phyloP scores from a whole-genome alignment of 2,888 invertebrate genomes.

The Nasonia oneida region DNA sequence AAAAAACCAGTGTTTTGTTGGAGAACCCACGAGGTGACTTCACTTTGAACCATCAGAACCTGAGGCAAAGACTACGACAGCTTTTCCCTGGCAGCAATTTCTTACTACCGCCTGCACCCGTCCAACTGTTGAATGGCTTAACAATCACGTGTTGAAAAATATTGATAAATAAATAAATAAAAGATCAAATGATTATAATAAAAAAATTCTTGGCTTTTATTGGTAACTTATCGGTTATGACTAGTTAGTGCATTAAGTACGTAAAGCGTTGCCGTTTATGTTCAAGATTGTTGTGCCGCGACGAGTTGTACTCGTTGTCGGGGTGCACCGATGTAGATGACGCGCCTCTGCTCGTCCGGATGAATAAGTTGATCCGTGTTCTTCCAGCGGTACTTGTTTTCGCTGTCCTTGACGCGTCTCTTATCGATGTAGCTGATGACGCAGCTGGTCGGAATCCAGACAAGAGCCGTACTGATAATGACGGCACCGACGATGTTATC shows the following conservation, averaged over 20 bases:
- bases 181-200: constrained; percentile 20
- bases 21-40: constrained; percentile 84
- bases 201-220: constrained; percentile 17
- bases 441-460: constrained; percentile 97
- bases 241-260: constrained; percentile 2
- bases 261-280: neutral
- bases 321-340: constrained; percentile 82
- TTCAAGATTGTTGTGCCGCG: constrained; percentile 62
- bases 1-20: constrained; percentile 82
- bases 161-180: neutral
- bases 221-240: constrained; percentile 29
- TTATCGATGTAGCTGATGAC: constrained; percentile 92
- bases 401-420: constrained; percentile 85
- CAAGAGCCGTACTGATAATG: constrained; percentile 92
- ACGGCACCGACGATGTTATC: constrained; percentile 97
- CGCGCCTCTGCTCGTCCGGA: constrained; percentile 86
- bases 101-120: constrained; percentile 50
- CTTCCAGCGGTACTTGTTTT: constrained; percentile 87
- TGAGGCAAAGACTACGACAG: constrained; percentile 62
- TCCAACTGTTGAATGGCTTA: constrained; percentile 53
- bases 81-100: constrained; percentile 56
- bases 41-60: constrained; percentile 55
- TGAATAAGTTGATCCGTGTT: constrained; percentile 86
- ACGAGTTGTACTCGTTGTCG: constrained; percentile 62
- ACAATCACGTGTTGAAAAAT: constrained; percentile 31